phyloP scores from a whole-genome alignment of 2,888 invertebrate genomes.

The Rhyacophila evoluta region DNA sequence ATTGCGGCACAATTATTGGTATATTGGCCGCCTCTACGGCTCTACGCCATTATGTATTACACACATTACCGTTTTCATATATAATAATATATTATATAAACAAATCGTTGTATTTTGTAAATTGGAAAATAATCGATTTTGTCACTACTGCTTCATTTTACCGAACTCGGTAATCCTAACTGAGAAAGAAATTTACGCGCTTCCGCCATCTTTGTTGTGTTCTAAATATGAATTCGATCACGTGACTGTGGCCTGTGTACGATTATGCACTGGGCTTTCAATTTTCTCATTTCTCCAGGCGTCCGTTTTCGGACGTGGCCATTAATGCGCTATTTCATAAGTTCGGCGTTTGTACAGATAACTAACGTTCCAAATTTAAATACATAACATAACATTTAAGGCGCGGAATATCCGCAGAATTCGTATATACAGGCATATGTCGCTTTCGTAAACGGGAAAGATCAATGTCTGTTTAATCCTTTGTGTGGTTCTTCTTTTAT shows the following conservation, averaged over 20 bases:
- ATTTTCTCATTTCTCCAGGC: conserved; percentile 7
- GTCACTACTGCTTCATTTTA: too few species aligned
- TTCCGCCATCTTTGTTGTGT: conserved; percentile 32
- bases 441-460: neutral
- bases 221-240: conserved; percentile 33
- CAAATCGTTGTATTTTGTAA: too few species aligned
- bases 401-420: conserved; percentile 1
- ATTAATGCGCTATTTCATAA: neutral
- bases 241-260: conserved; percentile 30
- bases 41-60: too few species aligned
- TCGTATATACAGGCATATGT: neutral
- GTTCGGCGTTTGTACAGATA: neutral
- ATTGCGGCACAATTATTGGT: too few species aligned
- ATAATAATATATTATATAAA: too few species aligned
- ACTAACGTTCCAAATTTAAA: neutral
- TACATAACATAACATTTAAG: too few species aligned
- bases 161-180: too few species aligned
- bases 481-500: neutral
- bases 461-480: neutral
- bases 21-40: too few species aligned
- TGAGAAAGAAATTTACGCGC: too few species aligned
- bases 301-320: neutral
- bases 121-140: too few species aligned
- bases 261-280: conserved; percentile 35
- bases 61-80: too few species aligned